Conservation (phyloP, 2,113 vertebrate species). For the Prochilodus magdalenae region DNA sequence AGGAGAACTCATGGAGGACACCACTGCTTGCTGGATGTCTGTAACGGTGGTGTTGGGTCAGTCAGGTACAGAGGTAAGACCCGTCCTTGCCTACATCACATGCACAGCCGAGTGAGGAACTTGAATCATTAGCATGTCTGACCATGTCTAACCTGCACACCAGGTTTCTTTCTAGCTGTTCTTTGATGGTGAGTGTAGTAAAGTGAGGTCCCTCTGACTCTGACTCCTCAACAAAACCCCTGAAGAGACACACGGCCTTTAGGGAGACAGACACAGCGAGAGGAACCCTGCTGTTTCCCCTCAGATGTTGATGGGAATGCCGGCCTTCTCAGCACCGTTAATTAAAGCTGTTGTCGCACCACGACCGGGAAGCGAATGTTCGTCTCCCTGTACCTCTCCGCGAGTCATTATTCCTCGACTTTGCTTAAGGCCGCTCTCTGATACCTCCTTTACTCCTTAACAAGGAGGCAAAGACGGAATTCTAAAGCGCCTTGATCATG, state of each 20-base stretch:
- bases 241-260: conserved; percentile 11
- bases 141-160: too few relatives aligned
- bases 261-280: not conserved
- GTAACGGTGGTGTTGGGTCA: too few relatives aligned
- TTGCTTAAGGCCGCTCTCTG: not conserved
- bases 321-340: conserved; percentile 38
- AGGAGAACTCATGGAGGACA: too few relatives aligned
- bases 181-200: too few relatives aligned
- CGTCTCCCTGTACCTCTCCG: not conserved
- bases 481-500: not conserved
- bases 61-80: too few relatives aligned
- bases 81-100: too few relatives aligned
- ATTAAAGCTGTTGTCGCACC: conserved; percentile 37
- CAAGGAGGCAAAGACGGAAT: conserved; percentile 5
- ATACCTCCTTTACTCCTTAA: not conserved
- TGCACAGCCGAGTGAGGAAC: too few relatives aligned
- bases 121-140: too few relatives aligned
- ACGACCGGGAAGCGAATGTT: not conserved
- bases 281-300: conserved; percentile 15
- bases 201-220: conserved; percentile 1
- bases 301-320: conserved; percentile 14
- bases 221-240: conserved; percentile 10
- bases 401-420: conserved; percentile 1
- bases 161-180: too few relatives aligned
- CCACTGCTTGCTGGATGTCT: too few relatives aligned